Percentiles rank a stretch among this genome's conserved stretches.
Conservation (phyloP, 1,140 invertebrate species). For the Tigriopus japonicus region DNA sequence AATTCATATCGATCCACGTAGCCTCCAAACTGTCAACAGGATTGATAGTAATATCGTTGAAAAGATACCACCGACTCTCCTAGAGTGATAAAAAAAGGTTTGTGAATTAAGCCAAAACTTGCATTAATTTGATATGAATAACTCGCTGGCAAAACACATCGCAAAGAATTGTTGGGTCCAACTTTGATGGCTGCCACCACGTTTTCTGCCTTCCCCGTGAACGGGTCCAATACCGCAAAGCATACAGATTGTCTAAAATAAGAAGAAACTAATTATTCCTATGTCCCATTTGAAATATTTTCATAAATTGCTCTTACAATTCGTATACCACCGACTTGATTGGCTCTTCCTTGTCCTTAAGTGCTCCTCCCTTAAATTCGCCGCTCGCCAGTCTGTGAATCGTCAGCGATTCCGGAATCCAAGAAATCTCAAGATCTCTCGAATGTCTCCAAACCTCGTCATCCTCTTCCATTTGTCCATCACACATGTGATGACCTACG, state of each 20-base stretch:
- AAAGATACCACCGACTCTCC: too few relatives aligned
- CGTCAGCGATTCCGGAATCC: not conserved
- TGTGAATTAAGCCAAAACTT: too few relatives aligned
- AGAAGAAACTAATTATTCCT: not conserved
- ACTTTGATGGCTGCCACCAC: slow-evolving; percentile 67
- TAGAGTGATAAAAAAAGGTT: too few relatives aligned
- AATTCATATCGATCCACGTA: too few relatives aligned
- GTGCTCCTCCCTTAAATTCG: not conserved
- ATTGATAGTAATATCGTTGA: too few relatives aligned
- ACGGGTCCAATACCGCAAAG: not conserved
- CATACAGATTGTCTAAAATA: slow-evolving; percentile 3
- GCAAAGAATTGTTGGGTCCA: slow-evolving; percentile 25
- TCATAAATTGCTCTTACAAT: not conserved
- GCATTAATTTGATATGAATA: too few relatives aligned
- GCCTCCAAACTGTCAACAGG: too few relatives aligned
- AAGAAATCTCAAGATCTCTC: slow-evolving; percentile 17
- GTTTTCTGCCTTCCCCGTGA: slow-evolving; percentile 28
- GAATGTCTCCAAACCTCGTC: not conserved
- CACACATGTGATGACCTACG: too few relatives aligned
- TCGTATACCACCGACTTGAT: not conserved
- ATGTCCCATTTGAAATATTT: not conserved
- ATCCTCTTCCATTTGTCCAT: slow-evolving; percentile 14
- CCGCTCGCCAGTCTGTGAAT: slow-evolving; percentile 16
- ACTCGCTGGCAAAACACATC: not conserved
- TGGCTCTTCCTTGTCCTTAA: not conserved